Base-by-base conservation (phyloP, 2,888 invertebrate species). In the Phorcus lineatus region DNA sequence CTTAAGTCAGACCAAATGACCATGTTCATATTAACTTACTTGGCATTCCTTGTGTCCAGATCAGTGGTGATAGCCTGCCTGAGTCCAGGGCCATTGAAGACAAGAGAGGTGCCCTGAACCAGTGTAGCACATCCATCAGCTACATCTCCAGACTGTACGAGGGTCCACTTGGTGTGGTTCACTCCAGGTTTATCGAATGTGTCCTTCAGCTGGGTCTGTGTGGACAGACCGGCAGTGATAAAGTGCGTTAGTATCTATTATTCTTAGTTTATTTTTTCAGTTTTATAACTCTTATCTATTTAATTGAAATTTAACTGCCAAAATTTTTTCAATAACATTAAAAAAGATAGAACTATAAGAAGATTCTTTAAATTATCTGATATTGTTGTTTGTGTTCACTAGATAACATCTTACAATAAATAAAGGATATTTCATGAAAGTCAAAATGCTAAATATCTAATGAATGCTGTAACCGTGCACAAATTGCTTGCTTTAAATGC, bases 1-100 rank as follows among this genome's bases (percentile, higher is more conserved):
- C 36, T 36, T 6, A 6, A 6, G 36, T 36, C 36, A 36, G 36
- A 36, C 3, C 36, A 36, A 36, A 36, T n/a, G 36, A 6, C 7
- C 7, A 36, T 36, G 36, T 6, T n/a, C n/a, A n/a, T n/a, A 6
- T 9, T 9, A 47, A 47, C 82, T 77, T 84, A 93, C 92, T 89
- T 92, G 24, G 93, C 92, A 88, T 92, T 90, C 82, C 91, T 87
- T 11, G 92, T 89, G 83, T 93, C 92, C 79, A 93, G 88, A 78
- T 91, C 91, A 9, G 85, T 82, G 4, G 93, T 92, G 57, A 90
- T 89, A 16, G 89, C 88, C 81, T 91, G 91, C 66, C 92, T 86
- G 40, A 89, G 85, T 9, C 91, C 92, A 0, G 85, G 83, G 0
- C 91, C 91, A 83, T 83, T 88, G 81, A 92, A 90, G 36, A 91